These are phyloP conservation scores for Pollenia amentaria DNA, from an alignment of 2,888 invertebrate genomes.

Conservation along the genomic window DNA sequence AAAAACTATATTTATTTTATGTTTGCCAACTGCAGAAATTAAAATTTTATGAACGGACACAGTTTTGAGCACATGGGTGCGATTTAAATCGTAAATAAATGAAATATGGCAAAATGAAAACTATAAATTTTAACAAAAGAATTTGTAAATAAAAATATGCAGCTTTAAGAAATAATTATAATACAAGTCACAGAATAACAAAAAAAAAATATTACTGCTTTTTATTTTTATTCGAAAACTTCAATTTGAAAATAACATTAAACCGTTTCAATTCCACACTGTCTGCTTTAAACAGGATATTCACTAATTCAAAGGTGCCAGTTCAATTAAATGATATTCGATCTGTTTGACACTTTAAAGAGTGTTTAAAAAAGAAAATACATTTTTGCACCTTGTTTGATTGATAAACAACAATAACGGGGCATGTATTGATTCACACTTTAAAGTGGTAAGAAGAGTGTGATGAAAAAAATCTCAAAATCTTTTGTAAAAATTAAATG, in stretches of 20 bases:
- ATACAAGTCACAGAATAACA: too few species aligned
- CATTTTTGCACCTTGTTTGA: constrained; percentile 60
- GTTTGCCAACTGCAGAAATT: constrained; percentile 4
- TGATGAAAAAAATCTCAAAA: constrained; percentile 36
- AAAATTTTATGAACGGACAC: background rate
- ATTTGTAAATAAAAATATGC: background rate
- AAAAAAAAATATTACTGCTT: too few species aligned
- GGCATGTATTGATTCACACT: constrained; percentile 60
- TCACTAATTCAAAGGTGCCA: constrained; percentile 31
- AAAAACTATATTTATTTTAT: constrained; percentile 46
- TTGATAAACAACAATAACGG: constrained; percentile 51
- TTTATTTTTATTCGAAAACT: background rate
- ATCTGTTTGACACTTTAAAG: constrained; percentile 57
- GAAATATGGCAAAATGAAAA: constrained; percentile 32
- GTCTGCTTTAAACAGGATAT: constrained; percentile 9
- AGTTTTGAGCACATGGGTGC: constrained; percentile 24
- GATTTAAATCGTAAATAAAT: constrained; percentile 51
- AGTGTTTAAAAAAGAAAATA: background rate
- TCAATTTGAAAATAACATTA: background rate
- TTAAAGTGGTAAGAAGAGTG: constrained; percentile 25
- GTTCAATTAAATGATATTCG: constrained; percentile 60
- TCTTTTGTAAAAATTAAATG: constrained; percentile 54
- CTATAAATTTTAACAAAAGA: background rate
- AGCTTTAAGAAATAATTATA: too few species aligned
- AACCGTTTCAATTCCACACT: background rate